phyloP scores from a whole-genome alignment of 2,113 vertebrate species.

The Pseudopipra pipra region DNA sequence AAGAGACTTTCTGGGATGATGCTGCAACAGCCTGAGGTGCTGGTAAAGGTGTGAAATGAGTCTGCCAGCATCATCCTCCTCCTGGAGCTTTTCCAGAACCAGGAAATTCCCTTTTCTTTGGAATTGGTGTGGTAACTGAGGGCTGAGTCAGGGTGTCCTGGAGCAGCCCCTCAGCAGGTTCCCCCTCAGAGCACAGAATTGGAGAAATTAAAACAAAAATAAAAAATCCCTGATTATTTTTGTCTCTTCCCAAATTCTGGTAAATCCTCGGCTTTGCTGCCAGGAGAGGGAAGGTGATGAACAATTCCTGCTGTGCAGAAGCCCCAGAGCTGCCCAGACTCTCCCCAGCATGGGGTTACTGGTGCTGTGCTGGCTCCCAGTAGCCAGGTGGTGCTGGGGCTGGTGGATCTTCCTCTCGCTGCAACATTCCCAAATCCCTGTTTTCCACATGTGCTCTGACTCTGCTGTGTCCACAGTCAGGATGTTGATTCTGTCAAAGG shows the following conservation, averaged over 20 bases:
- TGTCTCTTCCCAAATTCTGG: background rate
- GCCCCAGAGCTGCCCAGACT: background rate
- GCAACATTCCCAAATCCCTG: background rate
- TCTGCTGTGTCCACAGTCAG: background rate
- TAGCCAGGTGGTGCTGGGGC: background rate
- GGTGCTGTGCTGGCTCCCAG: background rate
- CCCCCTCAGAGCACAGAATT: background rate
- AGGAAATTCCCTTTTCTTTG: too few species aligned
- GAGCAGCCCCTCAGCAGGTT: background rate
- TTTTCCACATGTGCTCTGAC: background rate
- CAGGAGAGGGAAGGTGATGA: background rate
- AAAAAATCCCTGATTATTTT: background rate
- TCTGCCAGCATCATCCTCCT: background rate
- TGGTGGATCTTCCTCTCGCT: background rate
- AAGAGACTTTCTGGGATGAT: background rate
- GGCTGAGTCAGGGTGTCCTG: background rate
- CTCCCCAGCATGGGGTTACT: background rate
- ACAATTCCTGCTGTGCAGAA: background rate
- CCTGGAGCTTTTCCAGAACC: background rate
- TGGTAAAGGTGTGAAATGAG: background rate
- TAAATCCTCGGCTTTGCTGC: accelerated
- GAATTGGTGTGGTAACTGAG: background rate
- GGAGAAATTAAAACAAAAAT: background rate
- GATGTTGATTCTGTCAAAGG: background rate
- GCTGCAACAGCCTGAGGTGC: background rate